Percentiles rank a stretch among this genome's conserved stretches.
phyloP scores from a whole-genome alignment of 2,888 invertebrate genomes.

The Latheticus oryzae region DNA sequence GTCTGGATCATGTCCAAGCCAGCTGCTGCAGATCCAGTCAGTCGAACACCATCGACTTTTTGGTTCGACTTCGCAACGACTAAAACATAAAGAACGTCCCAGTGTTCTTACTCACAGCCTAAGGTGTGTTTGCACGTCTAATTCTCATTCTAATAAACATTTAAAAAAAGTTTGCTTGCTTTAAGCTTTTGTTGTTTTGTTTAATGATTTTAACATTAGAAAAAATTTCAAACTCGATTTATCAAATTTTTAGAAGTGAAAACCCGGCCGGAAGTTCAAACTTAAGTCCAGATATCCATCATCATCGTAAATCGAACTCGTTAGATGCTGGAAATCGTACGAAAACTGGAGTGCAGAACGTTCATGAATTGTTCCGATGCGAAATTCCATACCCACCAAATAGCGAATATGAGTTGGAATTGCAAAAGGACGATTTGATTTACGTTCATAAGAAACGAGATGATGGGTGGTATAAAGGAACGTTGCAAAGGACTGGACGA shows the following conservation, averaged over 20 bases:
- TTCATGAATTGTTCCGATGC: conserved; percentile 80
- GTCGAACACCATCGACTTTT: conserved; percentile 66
- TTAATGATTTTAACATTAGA: conserved; percentile 20
- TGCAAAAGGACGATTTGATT: conserved; percentile 91
- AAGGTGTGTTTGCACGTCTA: conserved; percentile 69
- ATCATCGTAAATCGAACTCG: conserved; percentile 85
- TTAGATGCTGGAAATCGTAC: conserved; percentile 75
- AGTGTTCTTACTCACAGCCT: conserved; percentile 62
- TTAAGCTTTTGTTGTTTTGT: conserved; percentile 36
- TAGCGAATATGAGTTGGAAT: conserved; percentile 90
- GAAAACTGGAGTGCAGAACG: conserved; percentile 60
- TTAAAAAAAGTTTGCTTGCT: conserved; percentile 14
- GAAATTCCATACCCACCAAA: conserved; percentile 95
- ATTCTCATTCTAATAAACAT: conserved; percentile 23
- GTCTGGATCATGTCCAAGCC: conserved; percentile 94
- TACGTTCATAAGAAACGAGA: conserved; percentile 92
- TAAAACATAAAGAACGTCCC: conserved; percentile 75
- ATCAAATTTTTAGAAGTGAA: conserved; percentile 47
- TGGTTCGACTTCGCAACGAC: conserved; percentile 71
- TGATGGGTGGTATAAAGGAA: conserved; percentile 97
- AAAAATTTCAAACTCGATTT: not conserved
- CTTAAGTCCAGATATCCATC: conserved; percentile 63
- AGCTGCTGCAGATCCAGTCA: conserved; percentile 81
- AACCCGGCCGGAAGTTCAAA: conserved; percentile 59
- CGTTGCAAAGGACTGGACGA: conserved; percentile 87